These are phyloP conservation scores for Sussaba pulchella DNA, from an alignment of 2,888 invertebrate genomes.

Conservation along the genomic window DNA sequence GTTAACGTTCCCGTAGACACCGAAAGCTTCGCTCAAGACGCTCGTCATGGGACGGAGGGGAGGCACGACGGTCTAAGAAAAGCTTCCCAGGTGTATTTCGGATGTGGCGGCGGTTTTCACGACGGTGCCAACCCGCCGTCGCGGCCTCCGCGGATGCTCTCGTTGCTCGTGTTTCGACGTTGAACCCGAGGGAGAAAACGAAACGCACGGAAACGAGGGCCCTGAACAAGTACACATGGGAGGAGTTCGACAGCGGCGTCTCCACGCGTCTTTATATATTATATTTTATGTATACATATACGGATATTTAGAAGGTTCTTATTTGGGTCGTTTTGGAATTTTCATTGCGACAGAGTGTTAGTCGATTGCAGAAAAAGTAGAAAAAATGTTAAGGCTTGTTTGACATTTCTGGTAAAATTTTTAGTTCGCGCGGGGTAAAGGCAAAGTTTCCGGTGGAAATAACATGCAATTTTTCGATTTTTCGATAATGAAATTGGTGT, in stretches of 20 bases:
- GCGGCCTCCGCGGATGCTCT: conserved; percentile 39
- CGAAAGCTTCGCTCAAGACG: conserved; percentile 46
- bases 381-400: too few relatives aligned
- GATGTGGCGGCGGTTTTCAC: conserved; percentile 68
- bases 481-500: too few relatives aligned
- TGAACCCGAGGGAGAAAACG: conserved; percentile 34
- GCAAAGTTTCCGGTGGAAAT: too few relatives aligned
- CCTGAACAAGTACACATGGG: conserved; percentile 42
- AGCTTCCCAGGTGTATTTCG: conserved; percentile 69
- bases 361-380: too few relatives aligned
- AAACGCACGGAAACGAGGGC: conserved; percentile 14
- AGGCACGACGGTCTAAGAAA: conserved; percentile 70
- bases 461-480: too few relatives aligned
- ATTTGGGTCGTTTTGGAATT: too few relatives aligned
- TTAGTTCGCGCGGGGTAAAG: too few relatives aligned
- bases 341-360: too few relatives aligned
- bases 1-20: not conserved
- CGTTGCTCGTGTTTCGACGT: conserved; percentile 48
- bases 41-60: conserved; percentile 67
- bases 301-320: not conserved
- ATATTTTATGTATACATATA: not conserved
- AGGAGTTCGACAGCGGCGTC: conserved; percentile 50
- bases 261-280: conserved; percentile 1
- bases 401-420: too few relatives aligned
- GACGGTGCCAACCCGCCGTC: conserved; percentile 59